These are phyloP conservation scores for Lissonota sp. DNA, from an alignment of 2,888 invertebrate genomes.

Conservation along the genomic window DNA sequence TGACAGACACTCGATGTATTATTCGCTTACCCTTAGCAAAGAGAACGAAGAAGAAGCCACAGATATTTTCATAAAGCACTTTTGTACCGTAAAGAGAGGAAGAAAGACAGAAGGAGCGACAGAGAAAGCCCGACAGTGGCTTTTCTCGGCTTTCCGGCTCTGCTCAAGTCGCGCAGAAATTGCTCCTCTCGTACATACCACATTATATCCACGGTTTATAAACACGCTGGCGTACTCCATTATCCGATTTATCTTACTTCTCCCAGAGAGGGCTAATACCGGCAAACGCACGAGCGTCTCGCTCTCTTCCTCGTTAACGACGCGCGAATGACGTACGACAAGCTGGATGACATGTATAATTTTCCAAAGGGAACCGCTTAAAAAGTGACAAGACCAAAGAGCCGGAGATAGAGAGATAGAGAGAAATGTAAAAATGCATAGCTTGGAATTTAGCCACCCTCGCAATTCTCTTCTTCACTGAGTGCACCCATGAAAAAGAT, in stretches of 20 bases:
- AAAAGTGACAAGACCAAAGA: no score
- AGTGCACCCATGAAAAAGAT: no score
- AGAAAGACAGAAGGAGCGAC: no score
- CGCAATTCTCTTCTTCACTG: constrained; percentile 19
- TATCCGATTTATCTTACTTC: constrained; percentile 66
- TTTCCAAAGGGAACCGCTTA: no score
- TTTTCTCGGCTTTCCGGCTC: constrained; percentile 48
- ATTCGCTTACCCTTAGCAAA: constrained; percentile 26
- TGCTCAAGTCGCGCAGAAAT: constrained; percentile 22
- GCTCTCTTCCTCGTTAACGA: constrained; percentile 69
- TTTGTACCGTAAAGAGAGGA: constrained; percentile 41
- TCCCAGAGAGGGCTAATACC: constrained; percentile 21
- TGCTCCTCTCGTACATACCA: no score
- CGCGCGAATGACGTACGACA: constrained; percentile 70
- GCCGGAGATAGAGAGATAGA: no score
- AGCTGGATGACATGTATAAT: no score
- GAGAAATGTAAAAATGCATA: constrained; percentile 44
- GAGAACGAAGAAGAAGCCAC: constrained; percentile 33
- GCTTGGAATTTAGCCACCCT: constrained; percentile 63
- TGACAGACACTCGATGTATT: constrained; percentile 38
- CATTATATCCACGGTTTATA: constrained; percentile 16
- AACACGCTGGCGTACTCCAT: constrained; percentile 39
- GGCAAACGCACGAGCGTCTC: constrained; percentile 56
- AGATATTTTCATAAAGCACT: constrained; percentile 49
- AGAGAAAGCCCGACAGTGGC: no score